A percentile compares a stretch with the other conserved stretches of the same genome.
phyloP scores from a whole-genome alignment of 2,888 invertebrate species.

The Zaprionus bogoriensis region DNA sequence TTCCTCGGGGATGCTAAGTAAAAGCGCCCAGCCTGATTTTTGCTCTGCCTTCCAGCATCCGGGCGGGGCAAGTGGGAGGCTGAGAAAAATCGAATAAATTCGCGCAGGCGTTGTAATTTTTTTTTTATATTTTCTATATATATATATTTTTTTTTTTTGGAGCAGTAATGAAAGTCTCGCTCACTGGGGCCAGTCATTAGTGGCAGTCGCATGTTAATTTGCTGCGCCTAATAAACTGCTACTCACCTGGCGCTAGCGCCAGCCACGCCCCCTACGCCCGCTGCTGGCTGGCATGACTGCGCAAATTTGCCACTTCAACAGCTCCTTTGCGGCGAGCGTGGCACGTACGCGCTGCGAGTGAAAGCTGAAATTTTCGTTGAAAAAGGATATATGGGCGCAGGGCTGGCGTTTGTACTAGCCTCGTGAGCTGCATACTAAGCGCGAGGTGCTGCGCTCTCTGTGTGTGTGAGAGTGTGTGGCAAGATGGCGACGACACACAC shows the following conservation, averaged over 20 bases:
- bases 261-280: neutral
- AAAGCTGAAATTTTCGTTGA: slow-evolving; percentile 71
- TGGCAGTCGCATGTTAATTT: slow-evolving; percentile 71
- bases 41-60: slow-evolving; percentile 2
- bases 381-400: slow-evolving; percentile 75
- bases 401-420: slow-evolving; percentile 64
- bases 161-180: neutral
- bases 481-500: slow-evolving; percentile 21
- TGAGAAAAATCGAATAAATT: slow-evolving; percentile 53
- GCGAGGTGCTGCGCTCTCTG: neutral
- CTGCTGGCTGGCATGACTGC: slow-evolving; percentile 12
- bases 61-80: neutral
- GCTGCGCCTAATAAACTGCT: slow-evolving; percentile 78
- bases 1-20: slow-evolving; percentile 59
- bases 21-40: slow-evolving; percentile 8
- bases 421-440: slow-evolving; percentile 68
- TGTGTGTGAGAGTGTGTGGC: neutral
- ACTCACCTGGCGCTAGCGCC: slow-evolving; percentile 49
- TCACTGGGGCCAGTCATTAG: slow-evolving; percentile 53
- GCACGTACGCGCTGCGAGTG: slow-evolving; percentile 71
- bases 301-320: slow-evolving; percentile 82
- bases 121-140: too few species aligned
- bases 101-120: slow-evolving; percentile 72
- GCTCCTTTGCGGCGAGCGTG: slow-evolving; percentile 80
- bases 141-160: too few species aligned